These are phyloP conservation scores for Arctia plantaginis DNA, from an alignment of 2,888 invertebrate species.

Conservation along the genomic window DNA sequence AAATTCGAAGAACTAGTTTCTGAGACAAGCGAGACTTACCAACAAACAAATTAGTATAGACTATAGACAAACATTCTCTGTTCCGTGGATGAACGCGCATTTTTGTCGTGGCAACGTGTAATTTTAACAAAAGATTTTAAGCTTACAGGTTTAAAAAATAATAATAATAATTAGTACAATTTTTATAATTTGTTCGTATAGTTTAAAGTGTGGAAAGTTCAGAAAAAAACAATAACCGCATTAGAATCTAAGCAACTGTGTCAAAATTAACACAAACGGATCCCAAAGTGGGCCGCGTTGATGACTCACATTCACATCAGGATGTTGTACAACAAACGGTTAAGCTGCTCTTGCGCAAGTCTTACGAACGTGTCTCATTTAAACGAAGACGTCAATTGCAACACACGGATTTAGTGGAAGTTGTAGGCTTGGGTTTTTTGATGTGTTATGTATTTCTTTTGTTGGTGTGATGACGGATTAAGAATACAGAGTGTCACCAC, in stretches of 20 bases:
- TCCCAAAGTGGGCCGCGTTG: slow-evolving; percentile 10
- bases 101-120: too few relatives aligned
- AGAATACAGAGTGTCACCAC: too few relatives aligned
- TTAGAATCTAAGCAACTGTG: slow-evolving; percentile 2
- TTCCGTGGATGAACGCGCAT: too few relatives aligned
- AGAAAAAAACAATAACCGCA: neutral
- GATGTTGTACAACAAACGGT: slow-evolving; percentile 16
- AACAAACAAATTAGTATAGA: too few relatives aligned
- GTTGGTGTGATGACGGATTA: too few relatives aligned
- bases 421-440: slow-evolving; percentile 13
- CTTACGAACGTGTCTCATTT: slow-evolving; percentile 11
- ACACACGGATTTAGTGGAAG: slow-evolving; percentile 9
- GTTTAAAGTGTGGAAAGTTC: neutral
- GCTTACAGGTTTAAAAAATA: too few relatives aligned
- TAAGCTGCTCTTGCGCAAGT: slow-evolving; percentile 16
- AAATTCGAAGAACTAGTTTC: too few relatives aligned
- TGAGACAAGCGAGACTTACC: too few relatives aligned
- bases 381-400: slow-evolving; percentile 14
- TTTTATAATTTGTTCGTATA: neutral
- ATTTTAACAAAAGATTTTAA: too few relatives aligned
- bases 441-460: neutral
- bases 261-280: slow-evolving; percentile 12
- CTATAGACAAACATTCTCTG: too few relatives aligned
- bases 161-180: neutral
- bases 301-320: slow-evolving; percentile 21